Base-by-base conservation (phyloP, 2,113 vertebrate genomes). In the Tonatia bakeri region DNA sequence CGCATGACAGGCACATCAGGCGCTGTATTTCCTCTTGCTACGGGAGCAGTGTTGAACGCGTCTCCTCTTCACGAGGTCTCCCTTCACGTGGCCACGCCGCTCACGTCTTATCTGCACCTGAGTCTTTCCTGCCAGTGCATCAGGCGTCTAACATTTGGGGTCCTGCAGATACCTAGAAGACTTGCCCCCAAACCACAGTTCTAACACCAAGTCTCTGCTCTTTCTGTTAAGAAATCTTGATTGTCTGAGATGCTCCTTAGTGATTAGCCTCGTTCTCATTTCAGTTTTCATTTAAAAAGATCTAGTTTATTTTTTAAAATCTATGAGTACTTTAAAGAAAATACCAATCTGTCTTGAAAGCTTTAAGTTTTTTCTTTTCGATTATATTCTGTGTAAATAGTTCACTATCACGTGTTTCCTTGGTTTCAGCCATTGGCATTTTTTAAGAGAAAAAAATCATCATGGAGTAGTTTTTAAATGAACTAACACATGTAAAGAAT, bases 401-500 rank as follows among this genome's bases (percentile, higher is more conserved):
- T 97, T 97, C 93, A 84, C 54, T 95, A 56, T 75, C 72, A 40
- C 94, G 33, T 87, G 65, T 88, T 96, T 97, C 80, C 94, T 96
- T 87, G 82, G 65, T 89, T 96, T 93, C 64, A 93, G 54, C 43
- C 50, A 80, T 54, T 97, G 77, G 17, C 79, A 28, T 92, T 95
- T 96, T 96, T 87, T 75, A 96, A 91, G 70, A 87, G 75, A 50
- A 69, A 91, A 90, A 90, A 96, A 96, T 45, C 36, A 85, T 94
- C 73, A 40, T 59, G 36, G 65, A 84, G 67, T 97, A 88, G 95
- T 96, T 95, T 87, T 54, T 47, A 96, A 96, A 92, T 79, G 84
- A 94, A 89, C 20, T 95, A 96, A 94, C 96, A 89, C 84, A 97
- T 98, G 93, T 95, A 96, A 96, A 85, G 89, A 59, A 96, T 97